Base-by-base conservation (phyloP, 2,113 vertebrate species). In the Zingel zingel region DNA sequence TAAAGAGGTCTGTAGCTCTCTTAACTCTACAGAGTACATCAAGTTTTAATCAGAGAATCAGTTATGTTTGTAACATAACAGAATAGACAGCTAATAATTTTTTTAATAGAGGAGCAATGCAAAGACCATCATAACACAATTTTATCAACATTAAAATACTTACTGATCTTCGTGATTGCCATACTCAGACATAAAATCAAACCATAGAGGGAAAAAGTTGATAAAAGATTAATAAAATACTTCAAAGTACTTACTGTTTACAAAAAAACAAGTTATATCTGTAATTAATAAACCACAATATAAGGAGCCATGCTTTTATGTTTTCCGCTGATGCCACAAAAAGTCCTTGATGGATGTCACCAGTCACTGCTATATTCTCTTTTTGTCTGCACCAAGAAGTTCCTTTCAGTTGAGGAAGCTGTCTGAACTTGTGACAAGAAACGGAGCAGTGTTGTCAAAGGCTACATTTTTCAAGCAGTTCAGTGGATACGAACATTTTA, bases 361-460 rank as follows among this genome's bases (percentile, higher is more conserved):
- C 33, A 56, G 58, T 7, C 61, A 30, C 47, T n/a, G 39, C 16
- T 56, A 8, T 39, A 63, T 51, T 64, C 54, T 14, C 45, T 62
- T 59, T 81, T 53, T 67, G 66, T 66, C 61, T 43, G 33, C 74
- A 36, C 53, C 50, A 27, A 47, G 30, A 75, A 64, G 33, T 75
- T 77, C 18, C 79, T 53, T 77, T 77, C 70, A 79, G 68, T 73
- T 19, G 62, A 66, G 47, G 51, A 71, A 87, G 30, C 69, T 80
- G 83, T 88, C 78, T 58, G 36, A 86, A 77, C 74, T 88, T 76
- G 16, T 68, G 54, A 65, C 13, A 39, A 18, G 62, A 88, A 78
- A 73, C 58, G 5, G 43, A 72, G 65, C 27, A 30, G 76, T 65
- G 39, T 79, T 68, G 71, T 80, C 85, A 77, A 70, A 74, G 27